Evolutionary conservation across 2,113 vertebrate genomes (phyloP).

Genomic region (Entelurus aequoreus): DNA sequence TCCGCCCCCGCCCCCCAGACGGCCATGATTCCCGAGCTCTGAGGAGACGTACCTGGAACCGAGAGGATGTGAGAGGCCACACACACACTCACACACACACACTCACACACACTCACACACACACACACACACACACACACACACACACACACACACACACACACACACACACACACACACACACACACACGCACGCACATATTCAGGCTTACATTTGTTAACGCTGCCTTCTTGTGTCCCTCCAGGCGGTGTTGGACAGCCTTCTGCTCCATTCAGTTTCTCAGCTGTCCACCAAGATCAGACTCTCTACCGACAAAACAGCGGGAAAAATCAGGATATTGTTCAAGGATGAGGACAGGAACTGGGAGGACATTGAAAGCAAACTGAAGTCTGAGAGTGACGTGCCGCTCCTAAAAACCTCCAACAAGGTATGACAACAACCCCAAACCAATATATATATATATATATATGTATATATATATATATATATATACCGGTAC

Average conservation of each 20-base stretch:
- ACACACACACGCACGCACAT: neutral
- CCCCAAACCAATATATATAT: neutral
- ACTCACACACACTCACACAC: too few relatives aligned
- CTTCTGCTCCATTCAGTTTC: conserved; percentile 90
- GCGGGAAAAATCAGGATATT: conserved; percentile 96
- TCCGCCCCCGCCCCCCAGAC: conserved; percentile 80
- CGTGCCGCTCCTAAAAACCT: conserved; percentile 90
- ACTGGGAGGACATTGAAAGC: conserved; percentile 96
- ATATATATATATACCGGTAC: too few relatives aligned
- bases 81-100: neutral
- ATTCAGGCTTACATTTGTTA: neutral
- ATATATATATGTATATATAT: neutral
- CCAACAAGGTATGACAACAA: conserved; percentile 81
- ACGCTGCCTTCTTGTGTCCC: neutral
- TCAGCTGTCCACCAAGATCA: conserved; percentile 93
- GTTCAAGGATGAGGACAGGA: conserved; percentile 96
- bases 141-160: neutral
- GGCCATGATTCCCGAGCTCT: conserved; percentile 85
- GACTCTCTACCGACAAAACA: conserved; percentile 92
- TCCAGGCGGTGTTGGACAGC: conserved; percentile 92
- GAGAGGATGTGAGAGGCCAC: conserved; percentile 85
- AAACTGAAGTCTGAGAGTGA: conserved; percentile 90
- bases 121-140: too few relatives aligned
- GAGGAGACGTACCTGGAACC: conserved; percentile 92
- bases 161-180: neutral